Conservation (phyloP, 2,888 invertebrate genomes). For the Orchesellides sinensis region DNA sequence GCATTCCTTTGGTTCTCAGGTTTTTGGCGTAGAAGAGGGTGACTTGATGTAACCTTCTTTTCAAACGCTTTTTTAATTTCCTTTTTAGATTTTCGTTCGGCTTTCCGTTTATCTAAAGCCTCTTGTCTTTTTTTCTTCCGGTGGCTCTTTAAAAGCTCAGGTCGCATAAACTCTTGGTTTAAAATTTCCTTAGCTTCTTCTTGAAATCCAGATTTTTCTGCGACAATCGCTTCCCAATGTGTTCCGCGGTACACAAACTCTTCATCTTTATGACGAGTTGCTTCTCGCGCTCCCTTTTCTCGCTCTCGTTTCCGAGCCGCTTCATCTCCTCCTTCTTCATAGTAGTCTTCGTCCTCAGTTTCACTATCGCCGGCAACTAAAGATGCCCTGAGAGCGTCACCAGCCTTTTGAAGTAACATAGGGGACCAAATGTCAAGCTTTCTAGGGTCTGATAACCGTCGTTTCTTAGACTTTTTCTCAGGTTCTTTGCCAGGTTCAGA, state of each 20-base stretch:
- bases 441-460: too few species aligned
- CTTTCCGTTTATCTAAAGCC: slow-evolving; percentile 26
- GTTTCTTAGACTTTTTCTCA: too few species aligned
- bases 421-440: slow-evolving; percentile 61
- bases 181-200: slow-evolving; percentile 43
- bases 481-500: not conserved
- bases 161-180: slow-evolving; percentile 46
- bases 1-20: slow-evolving; percentile 36
- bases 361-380: slow-evolving; percentile 56
- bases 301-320: slow-evolving; percentile 1
- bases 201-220: slow-evolving; percentile 38
- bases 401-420: slow-evolving; percentile 51
- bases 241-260: slow-evolving; percentile 58
- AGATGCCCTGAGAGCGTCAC: slow-evolving; percentile 55
- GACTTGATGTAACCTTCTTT: slow-evolving; percentile 22
- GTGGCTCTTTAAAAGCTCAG: slow-evolving; percentile 16
- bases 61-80: slow-evolving; percentile 24
- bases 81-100: slow-evolving; percentile 6
- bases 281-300: slow-evolving; percentile 33
- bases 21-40: slow-evolving; percentile 49
- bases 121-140: slow-evolving; percentile 19
- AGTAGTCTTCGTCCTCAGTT: slow-evolving; percentile 58
- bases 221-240: slow-evolving; percentile 65
- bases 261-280: slow-evolving; percentile 41
- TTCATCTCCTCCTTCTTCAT: slow-evolving; percentile 40